Evolutionary conservation across 2,797 vertebrate genomes (phyloP), one percentile per base, ranked within the genome.

Genomic region (Sparus aurata): DNA sequence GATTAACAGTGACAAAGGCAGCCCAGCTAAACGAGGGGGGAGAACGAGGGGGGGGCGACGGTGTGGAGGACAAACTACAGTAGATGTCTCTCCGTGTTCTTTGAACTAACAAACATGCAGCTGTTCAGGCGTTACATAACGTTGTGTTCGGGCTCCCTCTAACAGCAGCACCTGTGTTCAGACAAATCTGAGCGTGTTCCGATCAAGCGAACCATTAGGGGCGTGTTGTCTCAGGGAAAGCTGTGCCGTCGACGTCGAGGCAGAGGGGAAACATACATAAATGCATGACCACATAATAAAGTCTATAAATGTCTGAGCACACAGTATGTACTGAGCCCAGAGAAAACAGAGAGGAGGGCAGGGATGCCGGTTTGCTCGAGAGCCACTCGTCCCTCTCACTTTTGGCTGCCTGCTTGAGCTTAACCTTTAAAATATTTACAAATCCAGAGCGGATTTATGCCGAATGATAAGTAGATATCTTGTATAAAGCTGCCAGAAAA

Each of bases 401-500:
- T 64, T 70, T 47, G 61, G 74, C 80, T 54, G 77, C 61, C 65
- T 62, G 72, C 61, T 62, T 38, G 71, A 73, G 70, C 71, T 82
- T 77, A 79, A 86, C 79, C 80, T 89, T 86, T 91, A 68, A 88
- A 93, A 91, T 89, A 91, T 93, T 91, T 87, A 94, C 76, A 83
- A 68, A 86, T 78, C 71, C 69, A 61, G n/a, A 1, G 70, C 5
- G 6, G 79, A 71, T 79, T 85, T 80, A 55, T 63, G 79, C 69
- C 57, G 84, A 86, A 88, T 77, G 73, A 88, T 68, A 64, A 85
- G 79, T 34, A 78, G 78, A 75, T 72, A 84, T 79, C 30, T 59
- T 20, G 60, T 68, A 76, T 61, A 41, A 43, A 38, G 65, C 75
- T 67, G 67, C 69, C 47, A 74, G 57, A n/a, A 47, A 75, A 43